These are phyloP conservation scores for Maniola jurtina DNA, from an alignment of 1,140 invertebrate genomes.

Conservation along the genomic window DNA sequence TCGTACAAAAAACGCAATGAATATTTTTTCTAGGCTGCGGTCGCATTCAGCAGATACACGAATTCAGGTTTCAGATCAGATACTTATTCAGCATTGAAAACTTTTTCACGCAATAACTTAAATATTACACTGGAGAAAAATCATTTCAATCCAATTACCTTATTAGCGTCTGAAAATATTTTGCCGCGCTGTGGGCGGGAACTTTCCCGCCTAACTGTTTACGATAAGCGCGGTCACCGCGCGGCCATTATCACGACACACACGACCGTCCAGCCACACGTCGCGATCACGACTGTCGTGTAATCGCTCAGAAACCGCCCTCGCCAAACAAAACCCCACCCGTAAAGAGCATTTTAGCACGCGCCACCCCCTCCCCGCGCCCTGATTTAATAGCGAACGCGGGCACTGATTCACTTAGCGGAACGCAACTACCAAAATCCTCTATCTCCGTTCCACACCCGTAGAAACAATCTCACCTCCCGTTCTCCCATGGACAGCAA, in stretches of 20 bases:
- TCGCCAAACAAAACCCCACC: slow-evolving; percentile 76
- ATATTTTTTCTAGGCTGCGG: too few relatives aligned
- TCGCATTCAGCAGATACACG: too few relatives aligned
- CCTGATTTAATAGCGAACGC: slow-evolving; percentile 77
- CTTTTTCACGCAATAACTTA: neutral
- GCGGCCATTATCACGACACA: slow-evolving; percentile 54
- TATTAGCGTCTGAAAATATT: slow-evolving; percentile 78
- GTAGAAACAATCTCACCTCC: slow-evolving; percentile 27
- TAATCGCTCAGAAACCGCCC: slow-evolving; percentile 74
- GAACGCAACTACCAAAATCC: slow-evolving; percentile 64
- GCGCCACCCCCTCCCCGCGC: slow-evolving; percentile 66
- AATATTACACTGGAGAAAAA: neutral
- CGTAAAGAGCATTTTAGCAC: slow-evolving; percentile 75
- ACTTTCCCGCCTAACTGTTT: slow-evolving; percentile 70
- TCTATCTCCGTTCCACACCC: slow-evolving; percentile 53
- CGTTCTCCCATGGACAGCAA: slow-evolving; percentile 29
- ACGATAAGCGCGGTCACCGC: slow-evolving; percentile 68
- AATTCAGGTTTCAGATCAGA: too few relatives aligned
- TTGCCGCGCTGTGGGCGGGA: slow-evolving; percentile 70
- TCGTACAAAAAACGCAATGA: too few relatives aligned
- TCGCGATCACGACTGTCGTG: slow-evolving; percentile 44
- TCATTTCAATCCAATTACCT: slow-evolving; percentile 49
- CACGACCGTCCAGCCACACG: slow-evolving; percentile 16
- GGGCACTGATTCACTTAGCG: slow-evolving; percentile 78
- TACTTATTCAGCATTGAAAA: neutral